A percentile compares a stretch with the other conserved stretches of the same genome.
Conservation (phyloP, 2,888 invertebrate genomes). For the Drosophila subquinaria region DNA sequence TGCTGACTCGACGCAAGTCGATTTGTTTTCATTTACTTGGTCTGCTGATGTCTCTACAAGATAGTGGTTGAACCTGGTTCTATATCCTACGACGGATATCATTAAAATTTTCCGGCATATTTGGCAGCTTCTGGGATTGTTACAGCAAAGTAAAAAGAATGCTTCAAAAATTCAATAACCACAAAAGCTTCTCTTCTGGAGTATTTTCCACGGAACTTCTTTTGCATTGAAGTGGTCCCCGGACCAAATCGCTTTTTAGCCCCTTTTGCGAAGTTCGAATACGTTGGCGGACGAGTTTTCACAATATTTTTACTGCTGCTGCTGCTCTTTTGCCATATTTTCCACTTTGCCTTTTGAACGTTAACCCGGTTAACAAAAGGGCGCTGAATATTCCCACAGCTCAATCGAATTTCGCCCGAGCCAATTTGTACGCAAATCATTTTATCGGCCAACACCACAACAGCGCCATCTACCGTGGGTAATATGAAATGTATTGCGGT, state of each 20-base stretch:
- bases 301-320: constrained; percentile 14
- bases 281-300: constrained; percentile 41
- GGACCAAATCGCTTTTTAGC: constrained; percentile 61
- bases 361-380: constrained; percentile 78
- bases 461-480: constrained; percentile 51
- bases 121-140: constrained; percentile 60
- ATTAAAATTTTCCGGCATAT: constrained; percentile 77
- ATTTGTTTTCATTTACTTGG: constrained; percentile 68
- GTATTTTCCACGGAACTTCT: constrained; percentile 40
- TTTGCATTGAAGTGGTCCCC: constrained; percentile 41
- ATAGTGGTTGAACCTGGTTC: constrained; percentile 9
- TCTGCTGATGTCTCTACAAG: constrained; percentile 9
- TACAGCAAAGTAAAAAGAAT: constrained; percentile 32
- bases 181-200: constrained; percentile 61
- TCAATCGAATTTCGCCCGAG: constrained; percentile 81
- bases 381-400: constrained; percentile 76
- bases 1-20: constrained; percentile 57
- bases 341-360: constrained; percentile 58
- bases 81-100: constrained; percentile 60
- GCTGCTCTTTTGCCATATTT: constrained; percentile 62
- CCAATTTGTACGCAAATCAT: constrained; percentile 84
- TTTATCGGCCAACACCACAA: constrained; percentile 66
- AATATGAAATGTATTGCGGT: constrained; percentile 53
- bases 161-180: constrained; percentile 66
- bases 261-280: constrained; percentile 63